Evolutionary conservation across 2,113 vertebrate species (phyloP), one percentile per base, ranked within the genome.

Genomic region (Synodontis membranacea): DNA sequence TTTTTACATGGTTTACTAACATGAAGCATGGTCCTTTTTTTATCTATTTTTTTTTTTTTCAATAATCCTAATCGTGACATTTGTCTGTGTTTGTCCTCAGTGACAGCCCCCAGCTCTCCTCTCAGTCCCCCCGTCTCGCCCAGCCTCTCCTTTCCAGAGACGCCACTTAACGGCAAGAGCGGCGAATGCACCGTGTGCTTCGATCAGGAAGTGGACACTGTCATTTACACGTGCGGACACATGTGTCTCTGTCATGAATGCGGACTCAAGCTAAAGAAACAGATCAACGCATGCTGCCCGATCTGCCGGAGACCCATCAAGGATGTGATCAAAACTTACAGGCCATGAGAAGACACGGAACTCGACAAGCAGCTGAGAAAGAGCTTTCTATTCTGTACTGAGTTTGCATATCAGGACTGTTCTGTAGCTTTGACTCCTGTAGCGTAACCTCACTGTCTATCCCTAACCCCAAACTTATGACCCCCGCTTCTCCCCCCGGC

Each of bases 201-300:
- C 39, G 98, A 99, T 91, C 96, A 96, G 52, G 98, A 99, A 88
- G 98, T 99, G 91, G 98, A 99, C 95, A 98, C 98, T 0, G 98
- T 99, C 89, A 99, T 99, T 95, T 99, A 99, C 94, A 98, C 97
- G 0, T 99, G 98, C 2, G 98, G 98, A 94, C 98, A 99, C 95
- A 99, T 99, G 98, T 99, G 98, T 92, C 95, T 99, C 92, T 99
- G 98, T 92, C 96, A 96, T 88, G 96, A 96, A 94, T 99, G 98
- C 0, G 98, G 98, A 89, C 95, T 97, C 92, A 97, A 96, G 92
- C 96, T 99, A 91, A 97, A 97, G 95, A 97, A 96, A 89, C 98
- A 99, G 93, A 96, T 96, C 85, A 96, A 97, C 0, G 96, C 98
- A 68, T 98, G 97, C 93, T 99, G 98, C 84, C 98, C 98, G 0